Percentiles rank a stretch among this genome's conserved stretches.
phyloP scores from a whole-genome alignment of 2,113 vertebrate genomes.

The Cyprinodon brontotheroides region DNA sequence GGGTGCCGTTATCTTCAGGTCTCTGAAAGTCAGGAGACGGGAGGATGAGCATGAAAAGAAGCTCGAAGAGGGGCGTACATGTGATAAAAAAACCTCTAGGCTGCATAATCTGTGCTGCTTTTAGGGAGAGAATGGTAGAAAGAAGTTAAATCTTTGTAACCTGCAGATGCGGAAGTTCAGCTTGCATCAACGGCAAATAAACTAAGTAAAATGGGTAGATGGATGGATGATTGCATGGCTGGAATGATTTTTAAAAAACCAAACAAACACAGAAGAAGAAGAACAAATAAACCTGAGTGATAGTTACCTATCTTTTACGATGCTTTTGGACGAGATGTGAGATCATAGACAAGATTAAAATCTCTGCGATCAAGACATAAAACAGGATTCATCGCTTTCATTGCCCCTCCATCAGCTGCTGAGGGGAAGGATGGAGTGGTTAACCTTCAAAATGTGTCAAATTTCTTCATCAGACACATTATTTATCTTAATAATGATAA shows the following conservation, averaged over 20 bases:
- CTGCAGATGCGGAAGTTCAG: slow-evolving; percentile 66
- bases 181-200: slow-evolving; percentile 35
- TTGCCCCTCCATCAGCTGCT: slow-evolving; percentile 29
- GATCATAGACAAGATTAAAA: slow-evolving; percentile 27
- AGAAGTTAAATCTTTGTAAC: slow-evolving; percentile 58
- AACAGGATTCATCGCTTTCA: slow-evolving; percentile 45
- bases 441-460: slow-evolving; percentile 69
- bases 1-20: slow-evolving; percentile 74
- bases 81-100: slow-evolving; percentile 79
- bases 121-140: slow-evolving; percentile 55
- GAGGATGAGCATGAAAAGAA: slow-evolving; percentile 69
- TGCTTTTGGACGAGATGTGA: slow-evolving; percentile 44
- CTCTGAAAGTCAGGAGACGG: slow-evolving; percentile 60
- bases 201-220: slow-evolving; percentile 59
- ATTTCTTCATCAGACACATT: slow-evolving; percentile 37
- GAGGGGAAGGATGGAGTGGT: slow-evolving; percentile 48
- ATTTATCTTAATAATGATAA: slow-evolving; percentile 64
- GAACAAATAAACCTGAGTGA: slow-evolving; percentile 65
- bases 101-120: slow-evolving; percentile 71
- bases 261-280: slow-evolving; percentile 64
- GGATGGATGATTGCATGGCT: slow-evolving; percentile 65
- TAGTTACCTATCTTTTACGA: slow-evolving; percentile 55
- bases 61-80: slow-evolving; percentile 68
- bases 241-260: slow-evolving; percentile 54
- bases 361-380: slow-evolving; percentile 32